These are phyloP conservation scores for Nothocercus julius DNA, from an alignment of 2,113 vertebrate species.

Conservation along the genomic window DNA sequence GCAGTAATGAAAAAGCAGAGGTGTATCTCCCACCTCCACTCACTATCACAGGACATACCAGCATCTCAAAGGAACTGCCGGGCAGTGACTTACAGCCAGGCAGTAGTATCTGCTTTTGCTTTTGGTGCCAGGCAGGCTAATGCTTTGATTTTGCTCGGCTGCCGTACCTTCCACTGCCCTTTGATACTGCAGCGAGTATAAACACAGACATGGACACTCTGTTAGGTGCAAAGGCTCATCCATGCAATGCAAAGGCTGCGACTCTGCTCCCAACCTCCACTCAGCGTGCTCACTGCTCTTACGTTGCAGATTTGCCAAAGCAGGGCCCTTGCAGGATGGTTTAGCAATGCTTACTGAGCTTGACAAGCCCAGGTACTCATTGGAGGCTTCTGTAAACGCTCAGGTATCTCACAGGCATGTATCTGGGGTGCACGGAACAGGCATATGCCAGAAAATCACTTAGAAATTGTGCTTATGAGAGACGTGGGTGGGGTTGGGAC, in stretches of 20 bases:
- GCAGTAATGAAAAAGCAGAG: neutral
- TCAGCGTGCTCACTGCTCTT: rapidly evolving
- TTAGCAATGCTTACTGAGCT: neutral
- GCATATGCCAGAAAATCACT: neutral
- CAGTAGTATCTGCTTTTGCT: neutral
- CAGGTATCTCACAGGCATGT: rapidly evolving
- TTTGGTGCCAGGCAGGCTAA: neutral
- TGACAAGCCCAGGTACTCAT: neutral
- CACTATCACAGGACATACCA: neutral
- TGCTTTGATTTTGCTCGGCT: neutral
- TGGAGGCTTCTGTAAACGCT: neutral
- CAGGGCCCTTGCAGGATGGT: neutral
- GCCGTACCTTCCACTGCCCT: neutral
- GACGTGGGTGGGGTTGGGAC: neutral
- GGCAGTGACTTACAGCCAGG: neutral
- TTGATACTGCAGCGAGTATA: neutral
- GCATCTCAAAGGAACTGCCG: neutral
- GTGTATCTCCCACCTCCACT: neutral
- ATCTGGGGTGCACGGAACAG: rapidly evolving
- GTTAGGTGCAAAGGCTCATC: neutral
- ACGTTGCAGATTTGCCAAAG: neutral
- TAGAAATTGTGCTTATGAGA: neutral
- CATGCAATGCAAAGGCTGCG: neutral
- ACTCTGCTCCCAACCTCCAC: rapidly evolving
- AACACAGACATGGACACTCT: neutral